phyloP scores from a whole-genome alignment of 2,113 vertebrate genomes.

The Catharus bicknelli region DNA sequence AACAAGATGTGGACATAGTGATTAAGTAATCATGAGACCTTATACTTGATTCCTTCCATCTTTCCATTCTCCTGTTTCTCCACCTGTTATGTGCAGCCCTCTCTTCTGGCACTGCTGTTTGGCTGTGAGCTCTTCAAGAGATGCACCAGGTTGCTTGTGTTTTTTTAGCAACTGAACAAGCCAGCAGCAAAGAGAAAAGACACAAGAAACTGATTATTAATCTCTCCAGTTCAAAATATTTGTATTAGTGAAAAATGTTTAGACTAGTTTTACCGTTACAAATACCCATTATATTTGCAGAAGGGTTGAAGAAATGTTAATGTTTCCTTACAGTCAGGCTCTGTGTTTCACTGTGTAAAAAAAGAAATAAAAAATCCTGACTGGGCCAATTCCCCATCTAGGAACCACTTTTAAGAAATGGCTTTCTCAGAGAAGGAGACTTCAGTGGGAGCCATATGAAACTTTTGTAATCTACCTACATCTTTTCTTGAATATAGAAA shows the following conservation, averaged over 20 bases:
- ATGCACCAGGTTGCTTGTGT: background rate
- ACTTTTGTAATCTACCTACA: background rate
- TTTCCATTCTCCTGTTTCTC: constrained; percentile 63
- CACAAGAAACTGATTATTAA: background rate
- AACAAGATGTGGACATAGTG: constrained; percentile 38
- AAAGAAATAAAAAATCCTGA: background rate
- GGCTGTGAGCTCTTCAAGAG: background rate
- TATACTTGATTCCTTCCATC: constrained; percentile 42
- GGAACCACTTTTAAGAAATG: background rate
- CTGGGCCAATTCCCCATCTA: background rate
- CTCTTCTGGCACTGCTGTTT: background rate
- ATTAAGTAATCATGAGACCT: constrained; percentile 61
- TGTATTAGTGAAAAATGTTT: background rate
- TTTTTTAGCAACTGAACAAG: background rate
- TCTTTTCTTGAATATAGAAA: background rate
- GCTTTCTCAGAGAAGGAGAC: background rate
- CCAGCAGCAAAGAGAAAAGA: background rate
- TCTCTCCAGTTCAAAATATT: background rate
- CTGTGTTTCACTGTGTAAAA: background rate
- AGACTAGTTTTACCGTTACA: background rate
- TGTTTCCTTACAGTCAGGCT: background rate
- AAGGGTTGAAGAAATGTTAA: background rate
- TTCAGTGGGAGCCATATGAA: background rate
- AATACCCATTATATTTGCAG: background rate
- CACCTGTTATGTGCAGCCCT: background rate